Conservation (phyloP, 92 coral and sea anemone species). For the Umimayanthus kanabou region DNA sequence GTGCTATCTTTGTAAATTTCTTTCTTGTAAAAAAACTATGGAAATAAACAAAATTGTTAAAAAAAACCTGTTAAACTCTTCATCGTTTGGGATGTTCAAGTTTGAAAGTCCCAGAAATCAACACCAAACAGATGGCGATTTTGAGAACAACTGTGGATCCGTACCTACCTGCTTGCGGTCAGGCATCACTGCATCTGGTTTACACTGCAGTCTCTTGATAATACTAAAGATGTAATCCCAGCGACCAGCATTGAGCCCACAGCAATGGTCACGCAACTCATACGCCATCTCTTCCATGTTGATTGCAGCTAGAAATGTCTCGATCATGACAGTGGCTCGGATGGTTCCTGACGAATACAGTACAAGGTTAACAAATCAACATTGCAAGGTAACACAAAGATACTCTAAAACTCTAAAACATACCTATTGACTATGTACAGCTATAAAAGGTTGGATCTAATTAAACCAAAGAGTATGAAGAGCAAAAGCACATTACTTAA, state of each 20-base stretch:
- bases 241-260: slow-evolving; percentile 96
- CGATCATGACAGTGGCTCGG: slow-evolving; percentile 98
- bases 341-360: slow-evolving; percentile 74
- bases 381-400: not conserved
- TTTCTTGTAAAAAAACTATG: no score
- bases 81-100: no score
- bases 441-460: not conserved
- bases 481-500: no score
- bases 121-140: no score
- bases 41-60: no score
- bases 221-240: slow-evolving; percentile 98
- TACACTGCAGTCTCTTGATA: slow-evolving; percentile 88
- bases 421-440: not conserved
- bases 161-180: slow-evolving; percentile 88
- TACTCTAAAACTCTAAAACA: no score
- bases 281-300: slow-evolving; percentile 98
- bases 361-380: not conserved
- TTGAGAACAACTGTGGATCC: no score
- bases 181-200: slow-evolving; percentile 87
- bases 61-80: no score
- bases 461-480: no score
- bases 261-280: slow-evolving; percentile 93
- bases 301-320: slow-evolving; percentile 91
- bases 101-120: no score
- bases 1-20: no score